These are phyloP conservation scores for Dilophus febrilis DNA, from an alignment of 2,888 invertebrate genomes.

Conservation along the genomic window DNA sequence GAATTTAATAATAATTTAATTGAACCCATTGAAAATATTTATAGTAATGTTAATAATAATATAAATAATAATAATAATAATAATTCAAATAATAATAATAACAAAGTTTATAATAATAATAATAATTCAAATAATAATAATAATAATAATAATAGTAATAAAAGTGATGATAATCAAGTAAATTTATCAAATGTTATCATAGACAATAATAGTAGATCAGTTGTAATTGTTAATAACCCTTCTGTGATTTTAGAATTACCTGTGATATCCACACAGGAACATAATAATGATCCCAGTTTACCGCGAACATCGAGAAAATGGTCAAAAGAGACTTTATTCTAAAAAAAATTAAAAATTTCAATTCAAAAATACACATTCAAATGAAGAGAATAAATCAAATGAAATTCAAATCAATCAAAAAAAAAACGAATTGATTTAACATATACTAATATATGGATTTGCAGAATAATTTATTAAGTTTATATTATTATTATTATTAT, in stretches of 20 bases:
- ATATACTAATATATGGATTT: too few species aligned
- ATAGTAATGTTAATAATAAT: not conserved
- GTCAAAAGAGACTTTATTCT: slow-evolving; percentile 69
- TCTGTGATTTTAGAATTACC: slow-evolving; percentile 29
- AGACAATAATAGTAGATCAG: not conserved
- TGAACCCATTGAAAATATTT: too few species aligned
- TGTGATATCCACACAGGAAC: slow-evolving; percentile 19
- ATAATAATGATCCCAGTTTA: slow-evolving; percentile 23
- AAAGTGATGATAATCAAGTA: not conserved
- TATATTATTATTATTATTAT: too few species aligned
- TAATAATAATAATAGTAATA: not conserved
- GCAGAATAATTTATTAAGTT: too few species aligned
- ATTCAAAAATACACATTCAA: too few species aligned
- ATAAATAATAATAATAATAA: not conserved
- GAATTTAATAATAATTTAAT: too few species aligned
- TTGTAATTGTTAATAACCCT: slow-evolving; percentile 14
- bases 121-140: not conserved
- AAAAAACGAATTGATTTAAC: too few species aligned
- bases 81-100: not conserved
- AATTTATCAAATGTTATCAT: not conserved
- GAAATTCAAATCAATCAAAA: too few species aligned
- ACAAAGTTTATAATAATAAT: not conserved
- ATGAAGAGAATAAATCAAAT: too few species aligned
- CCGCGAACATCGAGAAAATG: slow-evolving; percentile 33
- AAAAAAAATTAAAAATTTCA: too few species aligned